Evolutionary conservation across 2,888 invertebrate genomes (phyloP), one percentile per base, ranked within the genome.

Genomic region (Schizotus pectinicornis): DNA sequence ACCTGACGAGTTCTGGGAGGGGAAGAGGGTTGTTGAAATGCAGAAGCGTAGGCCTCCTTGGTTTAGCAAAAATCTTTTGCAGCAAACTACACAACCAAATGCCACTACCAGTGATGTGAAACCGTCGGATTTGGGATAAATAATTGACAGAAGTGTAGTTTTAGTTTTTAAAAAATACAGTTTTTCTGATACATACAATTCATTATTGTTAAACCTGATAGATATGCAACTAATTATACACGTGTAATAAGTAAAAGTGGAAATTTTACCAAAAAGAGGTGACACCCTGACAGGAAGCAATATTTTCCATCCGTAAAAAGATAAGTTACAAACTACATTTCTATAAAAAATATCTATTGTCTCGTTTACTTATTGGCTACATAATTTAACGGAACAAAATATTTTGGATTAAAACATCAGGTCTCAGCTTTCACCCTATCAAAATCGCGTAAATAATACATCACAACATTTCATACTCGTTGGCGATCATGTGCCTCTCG

Each of bases 11-110:
- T 83, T 81, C 63, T 84, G 84, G 78, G 80, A 87, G 69, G 87
- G 88, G 0, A 94, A 93, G 79, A 84, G 90, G 67, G 85, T 96
- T 61, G 86, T 97, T 9, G 95, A 96, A 82, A 86, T 95, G 84
- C 83, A 90, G 42, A 94, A 92, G 76, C 85, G 89, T 54, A 84
- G 95, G 61, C 96, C 96, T 3, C 80, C 86, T 36, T 97, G 95
- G 95, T 97, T 95, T 74, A 88, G 90, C 65, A 88, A 88, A 70
- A 94, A 94, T 80, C 82, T 96, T 46, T 79, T 94, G 12, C 89
- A 94, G 74, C 88, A 88, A 74, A 85, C 90, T 0, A 91, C 92
- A 11, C 87, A 90, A 68, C 84, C 87, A 63, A 84, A 87, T 36
- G 85, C 90, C 0, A 81, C 84, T 33, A 85, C 86, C n/a, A 88